phyloP scores from a whole-genome alignment of 2,113 vertebrate genomes.

The Nothocercus nigrocapillus region DNA sequence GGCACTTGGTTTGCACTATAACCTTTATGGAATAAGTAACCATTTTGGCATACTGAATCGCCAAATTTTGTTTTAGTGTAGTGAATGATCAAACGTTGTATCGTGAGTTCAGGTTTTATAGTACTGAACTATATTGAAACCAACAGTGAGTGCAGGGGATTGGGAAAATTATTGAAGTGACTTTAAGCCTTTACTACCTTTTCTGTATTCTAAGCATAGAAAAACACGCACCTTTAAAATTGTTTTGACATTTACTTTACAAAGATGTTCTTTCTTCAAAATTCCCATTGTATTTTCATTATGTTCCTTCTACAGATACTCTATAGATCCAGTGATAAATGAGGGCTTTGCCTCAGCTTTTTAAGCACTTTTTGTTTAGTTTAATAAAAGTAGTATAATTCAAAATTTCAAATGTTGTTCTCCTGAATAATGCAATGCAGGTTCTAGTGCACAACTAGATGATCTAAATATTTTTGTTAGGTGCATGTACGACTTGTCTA shows the following conservation, averaged over 20 bases:
- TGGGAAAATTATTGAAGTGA: neutral
- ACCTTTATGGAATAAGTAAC: neutral
- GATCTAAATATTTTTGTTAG: neutral
- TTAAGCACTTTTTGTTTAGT: neutral
- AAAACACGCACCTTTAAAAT: neutral
- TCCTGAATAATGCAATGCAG: neutral
- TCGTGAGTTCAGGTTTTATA: neutral
- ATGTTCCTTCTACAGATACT: neutral
- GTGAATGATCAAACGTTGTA: neutral
- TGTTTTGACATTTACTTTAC: neutral
- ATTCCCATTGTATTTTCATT: neutral
- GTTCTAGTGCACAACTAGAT: neutral
- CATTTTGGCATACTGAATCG: neutral
- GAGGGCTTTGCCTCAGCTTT: neutral
- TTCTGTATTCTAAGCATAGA: neutral
- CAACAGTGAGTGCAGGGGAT: neutral
- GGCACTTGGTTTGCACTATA: neutral
- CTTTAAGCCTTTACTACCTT: neutral
- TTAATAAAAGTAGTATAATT: neutral
- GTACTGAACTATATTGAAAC: neutral
- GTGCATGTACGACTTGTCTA: neutral
- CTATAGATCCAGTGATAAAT: neutral
- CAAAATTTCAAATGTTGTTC: neutral
- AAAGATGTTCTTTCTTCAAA: neutral
- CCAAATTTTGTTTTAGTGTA: neutral